phyloP scores from a whole-genome alignment of 2,113 vertebrate species.

The Origma solitaria region DNA sequence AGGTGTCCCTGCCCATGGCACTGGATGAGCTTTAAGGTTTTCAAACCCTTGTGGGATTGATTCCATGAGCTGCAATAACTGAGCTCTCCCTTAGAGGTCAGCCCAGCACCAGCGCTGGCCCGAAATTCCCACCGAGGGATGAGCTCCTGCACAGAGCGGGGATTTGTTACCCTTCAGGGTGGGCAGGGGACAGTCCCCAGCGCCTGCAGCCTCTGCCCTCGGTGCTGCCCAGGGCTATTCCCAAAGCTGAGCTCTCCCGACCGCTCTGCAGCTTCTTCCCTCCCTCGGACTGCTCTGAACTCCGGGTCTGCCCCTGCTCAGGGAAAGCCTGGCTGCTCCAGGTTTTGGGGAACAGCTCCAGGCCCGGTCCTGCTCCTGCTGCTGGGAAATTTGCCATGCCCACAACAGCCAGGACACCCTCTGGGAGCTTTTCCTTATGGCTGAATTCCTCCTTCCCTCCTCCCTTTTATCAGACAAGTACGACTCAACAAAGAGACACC shows the following conservation, averaged over 20 bases:
- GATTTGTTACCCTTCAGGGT: rapidly evolving
- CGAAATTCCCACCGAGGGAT: rapidly evolving
- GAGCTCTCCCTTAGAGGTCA: slow-evolving; percentile 54
- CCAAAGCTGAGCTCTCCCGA: background rate
- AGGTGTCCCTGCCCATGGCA: background rate
- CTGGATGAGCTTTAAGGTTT: background rate
- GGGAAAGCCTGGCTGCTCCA: background rate
- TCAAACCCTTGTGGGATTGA: background rate
- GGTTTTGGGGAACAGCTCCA: background rate
- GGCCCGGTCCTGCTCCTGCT: background rate
- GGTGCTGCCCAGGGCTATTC: rapidly evolving
- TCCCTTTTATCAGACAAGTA: background rate
- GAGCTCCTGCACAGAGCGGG: rapidly evolving
- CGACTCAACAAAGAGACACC: rapidly evolving
- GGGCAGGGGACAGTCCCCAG: background rate
- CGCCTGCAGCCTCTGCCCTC: background rate
- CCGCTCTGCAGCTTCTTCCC: rapidly evolving
- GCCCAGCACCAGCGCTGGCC: background rate
- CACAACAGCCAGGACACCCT: rapidly evolving
- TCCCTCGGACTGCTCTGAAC: background rate
- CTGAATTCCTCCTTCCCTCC: background rate
- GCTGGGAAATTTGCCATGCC: background rate
- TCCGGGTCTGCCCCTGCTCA: rapidly evolving
- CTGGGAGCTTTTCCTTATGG: background rate
- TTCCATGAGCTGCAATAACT: background rate